Evolutionary conservation across 1,140 invertebrate species (phyloP).

Genomic region (Cotesia chilonis): DNA sequence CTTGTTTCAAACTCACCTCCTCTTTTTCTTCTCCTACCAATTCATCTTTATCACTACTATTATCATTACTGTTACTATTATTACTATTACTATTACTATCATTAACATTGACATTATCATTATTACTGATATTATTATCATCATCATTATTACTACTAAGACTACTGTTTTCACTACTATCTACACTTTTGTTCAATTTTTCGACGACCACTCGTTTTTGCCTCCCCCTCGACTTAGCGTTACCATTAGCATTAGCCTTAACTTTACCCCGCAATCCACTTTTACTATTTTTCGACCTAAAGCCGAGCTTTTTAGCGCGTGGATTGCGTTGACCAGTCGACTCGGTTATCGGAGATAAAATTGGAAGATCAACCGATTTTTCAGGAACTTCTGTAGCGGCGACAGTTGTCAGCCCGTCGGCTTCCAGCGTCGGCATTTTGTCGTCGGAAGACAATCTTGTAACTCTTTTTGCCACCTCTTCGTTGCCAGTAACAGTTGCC

Average conservation of each 20-base stretch:
- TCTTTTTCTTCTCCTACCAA: not conserved
- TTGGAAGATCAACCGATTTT: constrained; percentile 43
- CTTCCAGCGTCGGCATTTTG: constrained; percentile 53
- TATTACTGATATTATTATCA: no score
- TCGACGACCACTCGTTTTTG: no score
- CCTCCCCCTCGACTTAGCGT: not conserved
- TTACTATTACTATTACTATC: not conserved
- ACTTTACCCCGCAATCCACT: no score
- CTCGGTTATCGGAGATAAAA: constrained; percentile 42
- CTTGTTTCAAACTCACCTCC: constrained; percentile 4
- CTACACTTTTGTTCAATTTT: no score
- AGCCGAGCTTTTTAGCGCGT: constrained; percentile 35
- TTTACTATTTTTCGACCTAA: no score
- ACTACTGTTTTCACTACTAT: no score
- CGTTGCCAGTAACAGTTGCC: not conserved
- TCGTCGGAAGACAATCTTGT: constrained; percentile 48
- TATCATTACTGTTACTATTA: not conserved
- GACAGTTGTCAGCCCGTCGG: constrained; percentile 30
- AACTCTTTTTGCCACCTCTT: constrained; percentile 37
- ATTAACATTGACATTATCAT: no score
- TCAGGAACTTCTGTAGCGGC: constrained; percentile 32
- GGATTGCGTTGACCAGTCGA: not conserved
- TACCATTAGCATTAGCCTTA: no score
- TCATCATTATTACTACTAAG: no score
- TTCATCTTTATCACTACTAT: not conserved